These are phyloP conservation scores for Cardiocondyla obscurior DNA, from an alignment of 1,140 invertebrate species.

Conservation along the genomic window DNA sequence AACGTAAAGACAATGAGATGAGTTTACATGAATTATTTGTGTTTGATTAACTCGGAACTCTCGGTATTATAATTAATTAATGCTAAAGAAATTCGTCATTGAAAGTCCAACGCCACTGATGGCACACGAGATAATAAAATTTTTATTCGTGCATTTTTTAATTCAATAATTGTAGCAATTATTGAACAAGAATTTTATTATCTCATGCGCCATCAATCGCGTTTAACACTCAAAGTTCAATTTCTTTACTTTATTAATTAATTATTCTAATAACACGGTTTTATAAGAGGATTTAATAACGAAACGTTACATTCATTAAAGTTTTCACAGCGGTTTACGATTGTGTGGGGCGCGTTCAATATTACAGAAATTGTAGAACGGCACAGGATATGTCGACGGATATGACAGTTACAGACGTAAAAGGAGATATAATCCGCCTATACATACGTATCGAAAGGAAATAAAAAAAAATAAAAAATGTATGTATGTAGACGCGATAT, in stretches of 20 bases:
- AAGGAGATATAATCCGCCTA: background rate
- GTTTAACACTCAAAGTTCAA: no score
- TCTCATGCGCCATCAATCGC: no score
- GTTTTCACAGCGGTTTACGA: background rate
- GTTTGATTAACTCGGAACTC: no score
- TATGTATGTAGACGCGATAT: background rate
- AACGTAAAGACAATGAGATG: background rate
- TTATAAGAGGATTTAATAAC: slow-evolving; percentile 8
- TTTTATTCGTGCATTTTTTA: no score
- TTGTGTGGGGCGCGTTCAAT: background rate
- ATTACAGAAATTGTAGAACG: background rate
- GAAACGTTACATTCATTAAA: slow-evolving; percentile 2
- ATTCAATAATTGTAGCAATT: no score
- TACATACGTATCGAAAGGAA: background rate
- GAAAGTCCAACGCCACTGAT: no score
- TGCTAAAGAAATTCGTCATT: no score
- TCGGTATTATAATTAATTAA: no score
- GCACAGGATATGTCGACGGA: background rate
- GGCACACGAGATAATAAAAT: no score
- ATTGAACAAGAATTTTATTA: no score
- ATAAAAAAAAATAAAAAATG: background rate
- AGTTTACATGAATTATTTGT: background rate
- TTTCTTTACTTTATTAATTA: no score
- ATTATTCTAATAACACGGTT: background rate
- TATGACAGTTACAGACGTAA: background rate